A percentile compares a stretch with the other conserved stretches of the same genome.
phyloP scores from a whole-genome alignment of 2,797 vertebrate species.

The Allobates femoralis region DNA sequence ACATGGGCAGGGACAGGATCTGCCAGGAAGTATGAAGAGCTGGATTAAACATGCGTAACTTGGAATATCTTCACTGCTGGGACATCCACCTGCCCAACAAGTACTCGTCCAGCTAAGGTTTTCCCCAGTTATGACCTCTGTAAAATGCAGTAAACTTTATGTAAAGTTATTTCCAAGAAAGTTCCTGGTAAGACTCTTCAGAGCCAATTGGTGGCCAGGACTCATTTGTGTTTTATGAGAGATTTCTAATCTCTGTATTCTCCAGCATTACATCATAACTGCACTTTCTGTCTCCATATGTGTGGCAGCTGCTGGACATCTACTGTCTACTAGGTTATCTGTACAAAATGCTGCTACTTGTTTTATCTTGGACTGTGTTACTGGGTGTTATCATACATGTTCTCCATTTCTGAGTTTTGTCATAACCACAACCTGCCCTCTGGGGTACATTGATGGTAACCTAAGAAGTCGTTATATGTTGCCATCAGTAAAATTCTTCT shows the following conservation, averaged over 20 bases:
- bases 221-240: slow-evolving; percentile 16
- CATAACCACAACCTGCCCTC: background rate
- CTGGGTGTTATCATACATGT: slow-evolving; percentile 1
- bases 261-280: slow-evolving; percentile 43
- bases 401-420: background rate
- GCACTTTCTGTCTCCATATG: slow-evolving; percentile 45
- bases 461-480: background rate
- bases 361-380: slow-evolving; percentile 7
- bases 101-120: background rate
- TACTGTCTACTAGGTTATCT: background rate
- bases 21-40: slow-evolving; percentile 1
- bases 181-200: background rate
- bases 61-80: slow-evolving; percentile 2
- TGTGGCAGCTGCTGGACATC: slow-evolving; percentile 29
- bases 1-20: background rate
- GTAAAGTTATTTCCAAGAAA: background rate
- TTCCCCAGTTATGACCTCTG: background rate
- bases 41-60: slow-evolving; percentile 4
- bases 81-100: background rate
- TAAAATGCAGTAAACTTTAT: slow-evolving; percentile 24
- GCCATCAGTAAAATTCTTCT: slow-evolving; percentile 31
- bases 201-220: background rate
- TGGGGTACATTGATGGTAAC: slow-evolving; percentile 5
- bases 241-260: slow-evolving; percentile 14
- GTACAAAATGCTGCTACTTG: slow-evolving; percentile 53